phyloP scores from a whole-genome alignment of 2,113 vertebrate species.

The Rhea pennata region DNA sequence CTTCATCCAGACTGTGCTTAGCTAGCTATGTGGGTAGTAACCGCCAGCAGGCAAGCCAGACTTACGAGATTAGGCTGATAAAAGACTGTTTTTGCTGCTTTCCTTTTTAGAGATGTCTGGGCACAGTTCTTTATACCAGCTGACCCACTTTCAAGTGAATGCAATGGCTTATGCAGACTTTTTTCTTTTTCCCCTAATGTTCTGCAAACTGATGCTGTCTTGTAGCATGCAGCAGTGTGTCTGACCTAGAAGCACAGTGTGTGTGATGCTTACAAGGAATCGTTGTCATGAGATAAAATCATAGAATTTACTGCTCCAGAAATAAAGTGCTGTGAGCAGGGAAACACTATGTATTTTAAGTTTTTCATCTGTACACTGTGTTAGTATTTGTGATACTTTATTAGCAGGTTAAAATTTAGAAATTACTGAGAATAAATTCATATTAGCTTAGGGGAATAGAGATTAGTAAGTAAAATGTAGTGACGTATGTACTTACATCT shows the following conservation, averaged over 20 bases:
- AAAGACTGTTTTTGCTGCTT: not conserved
- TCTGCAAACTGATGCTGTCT: not conserved
- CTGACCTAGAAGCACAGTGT: not conserved
- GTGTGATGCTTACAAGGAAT: not conserved
- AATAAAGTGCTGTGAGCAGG: not conserved
- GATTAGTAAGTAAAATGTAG: not conserved
- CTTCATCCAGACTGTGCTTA: not conserved
- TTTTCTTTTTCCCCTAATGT: not conserved
- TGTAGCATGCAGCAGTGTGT: not conserved
- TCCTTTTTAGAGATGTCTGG: not conserved
- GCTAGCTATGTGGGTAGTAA: not conserved
- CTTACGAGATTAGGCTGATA: not conserved
- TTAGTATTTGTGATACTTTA: not conserved
- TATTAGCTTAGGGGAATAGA: not conserved
- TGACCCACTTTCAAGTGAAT: not conserved
- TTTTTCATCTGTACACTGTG: not conserved
- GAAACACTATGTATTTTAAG: not conserved
- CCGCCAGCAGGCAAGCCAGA: not conserved
- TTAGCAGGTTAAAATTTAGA: not conserved
- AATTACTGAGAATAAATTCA: not conserved
- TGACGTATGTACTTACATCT: not conserved
- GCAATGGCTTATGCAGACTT: not conserved
- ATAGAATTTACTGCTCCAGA: not conserved
- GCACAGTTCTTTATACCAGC: not conserved
- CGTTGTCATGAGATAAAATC: not conserved